Base-by-base conservation (phyloP, 37 sponge, comb jelly and placozoan genomes). In the Halisarca cf. caerulea region DNA sequence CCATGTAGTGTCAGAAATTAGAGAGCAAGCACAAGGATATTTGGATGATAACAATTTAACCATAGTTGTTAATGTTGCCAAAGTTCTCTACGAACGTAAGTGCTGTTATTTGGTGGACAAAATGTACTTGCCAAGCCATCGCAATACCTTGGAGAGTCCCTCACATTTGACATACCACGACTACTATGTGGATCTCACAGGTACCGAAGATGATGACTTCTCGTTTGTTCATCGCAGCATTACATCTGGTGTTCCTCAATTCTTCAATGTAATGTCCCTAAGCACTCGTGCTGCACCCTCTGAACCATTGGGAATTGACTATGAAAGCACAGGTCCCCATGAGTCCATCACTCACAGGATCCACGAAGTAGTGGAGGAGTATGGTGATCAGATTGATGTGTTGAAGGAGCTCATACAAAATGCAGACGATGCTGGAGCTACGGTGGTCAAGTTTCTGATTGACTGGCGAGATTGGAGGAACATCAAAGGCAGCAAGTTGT, bases 371-470 rank as follows among this genome's bases (percentile, higher is more conserved):
- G 80, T 95, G 35, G 47, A 83, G 45, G 95, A 87, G 5, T 95
- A 95, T 73, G 84, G 73, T 21, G 80, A 55, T 34, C 66, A 87
- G 40, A 86, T 86, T 68, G 92, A 89, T 75, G 87, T 95, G 35
- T 91, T 95, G 66, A 95, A 95, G 44, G 95, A 95, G 66, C 69
- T 95, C 8, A 86, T 92, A 42, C 95, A 95, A 78, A 95, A 95
- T 92, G 95, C 95, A 47, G 95, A 95, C 82, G 95, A 95, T 89
- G 95, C 95, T 32, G 70, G 70, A 70, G 95, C 95, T 3, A 87
- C 80, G n/a, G 79, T 86, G 54, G 87, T 95, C 21, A 89, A 89
- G 78, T 89, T 95, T 80, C 83, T 95, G n/a, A 73, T 95, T 47
- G 90, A 91, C 66, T 89, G 91, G 92, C 0, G 69, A 68, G 90